Conservation (phyloP, 2,797 vertebrate genomes). For the Apogon talboti region DNA sequence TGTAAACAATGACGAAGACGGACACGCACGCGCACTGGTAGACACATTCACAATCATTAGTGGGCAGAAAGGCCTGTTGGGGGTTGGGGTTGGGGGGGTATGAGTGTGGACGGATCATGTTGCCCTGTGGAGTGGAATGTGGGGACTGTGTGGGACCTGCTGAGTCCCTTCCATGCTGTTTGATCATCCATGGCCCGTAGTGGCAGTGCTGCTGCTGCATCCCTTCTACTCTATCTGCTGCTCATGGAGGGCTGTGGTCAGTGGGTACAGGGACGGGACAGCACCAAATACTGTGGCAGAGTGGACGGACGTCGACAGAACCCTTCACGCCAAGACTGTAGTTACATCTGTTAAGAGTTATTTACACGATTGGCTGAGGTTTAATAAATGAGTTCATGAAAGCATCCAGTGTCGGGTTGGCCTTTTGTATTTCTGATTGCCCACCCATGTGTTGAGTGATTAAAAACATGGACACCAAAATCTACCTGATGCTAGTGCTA, state of each 20-base stretch:
- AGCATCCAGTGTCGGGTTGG: not conserved
- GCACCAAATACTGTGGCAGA: conserved; percentile 28
- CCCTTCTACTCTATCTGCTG: not conserved
- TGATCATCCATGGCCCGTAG: conserved; percentile 7
- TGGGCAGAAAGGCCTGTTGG: conserved; percentile 45
- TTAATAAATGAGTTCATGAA: not conserved
- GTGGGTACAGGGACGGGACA: conserved; percentile 10
- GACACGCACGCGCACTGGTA: conserved; percentile 30
- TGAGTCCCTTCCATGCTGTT: conserved; percentile 23
- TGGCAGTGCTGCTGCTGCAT: conserved; percentile 59
- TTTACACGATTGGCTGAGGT: not conserved
- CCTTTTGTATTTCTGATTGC: not conserved
- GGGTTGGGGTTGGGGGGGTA: not conserved
- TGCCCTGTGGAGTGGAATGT: not conserved
- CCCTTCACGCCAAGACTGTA: conserved; percentile 2
- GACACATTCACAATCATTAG: conserved; percentile 64
- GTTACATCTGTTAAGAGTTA: not conserved
- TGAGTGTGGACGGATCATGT: not conserved
- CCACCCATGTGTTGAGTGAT: not conserved
- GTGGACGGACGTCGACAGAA: conserved; percentile 6
- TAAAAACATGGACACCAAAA: conserved; percentile 42
- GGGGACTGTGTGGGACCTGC: conserved; percentile 22
- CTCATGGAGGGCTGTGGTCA: not conserved
- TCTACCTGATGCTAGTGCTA: not conserved
- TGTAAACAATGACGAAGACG: conserved; percentile 50